Evolutionary conservation across 2,113 vertebrate species (phyloP), one percentile per base, ranked within the genome.

Genomic region (Haplochromis vanheusdeni): DNA sequence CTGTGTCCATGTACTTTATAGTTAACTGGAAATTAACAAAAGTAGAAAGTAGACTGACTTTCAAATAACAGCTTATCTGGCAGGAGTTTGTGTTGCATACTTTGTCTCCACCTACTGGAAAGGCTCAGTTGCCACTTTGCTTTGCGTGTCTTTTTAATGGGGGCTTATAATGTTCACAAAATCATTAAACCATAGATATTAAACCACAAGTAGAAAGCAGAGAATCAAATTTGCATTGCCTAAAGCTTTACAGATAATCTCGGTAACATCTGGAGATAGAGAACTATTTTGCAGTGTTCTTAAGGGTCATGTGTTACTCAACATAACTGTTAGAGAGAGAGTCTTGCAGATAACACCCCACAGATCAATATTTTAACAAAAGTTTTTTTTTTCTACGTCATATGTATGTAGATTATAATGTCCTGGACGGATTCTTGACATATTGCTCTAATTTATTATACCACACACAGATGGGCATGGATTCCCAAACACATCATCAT

Each of bases 81-180:
- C 9, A 14, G 8, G 16, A 84, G 45, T 56, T 31, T n/a, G 28
- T 92, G 73, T 62, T 42, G 54, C 55, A 87, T 90, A 80, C 94
- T 95, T 92, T 96, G 95, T 93, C 95, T 93, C 95, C 95, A 94
- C 95, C 96, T 96, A 89, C 91, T 95, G 96, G 94, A 45, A 79
- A 68, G 60, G 89, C 33, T 52, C 21, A 21, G 62, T 33, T 54
- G 55, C 68, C 60, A 33, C 54, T 79, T 73, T 70, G 19, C 35
- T 80, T 62, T 70, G 6, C 4, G 2, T 10, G 8, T 45, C 33
- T 60, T 31, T 68, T 56, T 23, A 51, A 5, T 33, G 21, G 52
- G 37, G 33, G 16, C 31, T 82, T 2, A 37, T 75, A 35, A 10
- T 23, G 6, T 28, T 75, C 58, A 87, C 42, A 62, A 49, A 88